These are phyloP conservation scores for Phaetusa simplex DNA, from an alignment of 2,113 vertebrate species.

Conservation along the genomic window DNA sequence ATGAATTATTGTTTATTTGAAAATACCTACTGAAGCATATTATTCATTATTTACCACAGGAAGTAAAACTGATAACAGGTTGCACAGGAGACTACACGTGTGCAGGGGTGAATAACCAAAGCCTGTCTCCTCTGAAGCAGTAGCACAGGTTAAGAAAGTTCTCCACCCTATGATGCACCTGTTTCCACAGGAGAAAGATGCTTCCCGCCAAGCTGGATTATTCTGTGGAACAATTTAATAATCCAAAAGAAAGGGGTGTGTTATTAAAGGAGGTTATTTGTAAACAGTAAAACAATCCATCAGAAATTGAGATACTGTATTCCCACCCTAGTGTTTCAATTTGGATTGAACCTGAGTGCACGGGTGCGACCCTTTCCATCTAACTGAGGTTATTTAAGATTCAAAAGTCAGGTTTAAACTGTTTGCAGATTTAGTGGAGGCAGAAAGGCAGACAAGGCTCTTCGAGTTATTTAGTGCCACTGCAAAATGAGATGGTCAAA, in stretches of 20 bases:
- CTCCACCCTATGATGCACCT: background rate
- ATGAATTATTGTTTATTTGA: background rate
- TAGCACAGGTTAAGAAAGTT: background rate
- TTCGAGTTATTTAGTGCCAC: background rate
- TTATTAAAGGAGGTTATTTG: background rate
- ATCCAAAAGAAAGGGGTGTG: background rate
- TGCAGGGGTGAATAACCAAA: background rate
- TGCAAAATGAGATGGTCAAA: background rate
- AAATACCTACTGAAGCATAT: background rate
- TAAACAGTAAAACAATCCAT: background rate
- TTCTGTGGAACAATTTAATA: background rate
- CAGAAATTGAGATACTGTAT: background rate
- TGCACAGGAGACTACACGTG: background rate
- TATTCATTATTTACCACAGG: background rate
- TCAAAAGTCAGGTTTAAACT: background rate
- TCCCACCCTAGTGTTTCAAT: background rate
- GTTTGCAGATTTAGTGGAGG: background rate
- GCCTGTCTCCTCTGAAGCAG: background rate
- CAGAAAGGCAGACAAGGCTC: background rate
- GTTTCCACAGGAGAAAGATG: background rate
- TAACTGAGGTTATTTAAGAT: background rate
- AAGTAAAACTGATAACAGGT: background rate
- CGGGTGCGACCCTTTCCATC: background rate
- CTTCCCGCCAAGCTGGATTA: background rate
- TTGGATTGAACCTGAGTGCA: background rate